Evolutionary conservation across 2,888 invertebrate genomes (phyloP), one percentile per base, ranked within the genome.

Genomic region (Catocala fraxini): DNA sequence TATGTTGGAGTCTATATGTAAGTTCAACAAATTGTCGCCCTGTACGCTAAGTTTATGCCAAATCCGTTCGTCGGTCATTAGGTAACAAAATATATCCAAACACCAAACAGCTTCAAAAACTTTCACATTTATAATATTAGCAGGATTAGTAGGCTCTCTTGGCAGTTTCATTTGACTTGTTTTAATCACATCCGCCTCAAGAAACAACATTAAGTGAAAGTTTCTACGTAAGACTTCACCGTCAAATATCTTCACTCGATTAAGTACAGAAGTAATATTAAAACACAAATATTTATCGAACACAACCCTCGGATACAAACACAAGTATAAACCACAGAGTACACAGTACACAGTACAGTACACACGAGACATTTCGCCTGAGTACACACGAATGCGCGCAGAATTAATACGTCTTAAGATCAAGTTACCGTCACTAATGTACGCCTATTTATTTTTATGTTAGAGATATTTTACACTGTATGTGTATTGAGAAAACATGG

Each of bases 391-490:
- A 74, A 65, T 74, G 72, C 77, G 72, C 65, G 69, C 73, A 55
- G 77, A 81, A 85, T 84, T 80, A 82, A 82, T 79, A 74, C 78
- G 75, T 72, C 76, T 74, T 73, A 76, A 72, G 75, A 83, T 85
- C 81, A 76, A 71, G 80, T 85, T 85, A 81, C 81, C 59, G 77
- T 74, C 80, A 76, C 82, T 84, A 81, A 77, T 84, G 77, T 65
- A 70, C 70, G 73, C 70, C 73, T 82, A 73, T 79, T 83, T 84
- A 75, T 81, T 79, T 81, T 78, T 69, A 46, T 52, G 47, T 76
- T 63, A 62, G 52, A 76, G 51, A 41, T 68, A 60, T 51, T 70
- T 34, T 65, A 79, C 71, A 73, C 62, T 60, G 41, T 56, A 6
- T 53, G 13, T 48, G 42, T 42, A 42, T 42, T n/a, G 42, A 42